These are phyloP conservation scores for Tetraodon nigroviridis DNA, from an alignment of 2,113 vertebrate genomes.

Conservation along the genomic window DNA sequence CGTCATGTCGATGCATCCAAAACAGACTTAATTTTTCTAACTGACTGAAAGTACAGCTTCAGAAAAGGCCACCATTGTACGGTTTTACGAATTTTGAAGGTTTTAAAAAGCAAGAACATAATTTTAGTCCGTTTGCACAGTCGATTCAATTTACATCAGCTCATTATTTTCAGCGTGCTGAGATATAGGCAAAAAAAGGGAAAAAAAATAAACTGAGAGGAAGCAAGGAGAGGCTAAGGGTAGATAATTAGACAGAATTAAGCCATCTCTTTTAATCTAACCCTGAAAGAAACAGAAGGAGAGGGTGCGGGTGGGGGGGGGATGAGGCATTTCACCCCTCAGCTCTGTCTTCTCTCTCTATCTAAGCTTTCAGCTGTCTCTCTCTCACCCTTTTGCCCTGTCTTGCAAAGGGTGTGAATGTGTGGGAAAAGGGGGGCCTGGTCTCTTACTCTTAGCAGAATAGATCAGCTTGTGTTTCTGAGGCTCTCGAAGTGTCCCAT, in stretches of 20 bases:
- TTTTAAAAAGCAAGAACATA: conserved; percentile 37
- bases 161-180: conserved; percentile 71
- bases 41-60: conserved; percentile 6
- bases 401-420: conserved; percentile 80
- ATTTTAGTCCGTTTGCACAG: conserved; percentile 55
- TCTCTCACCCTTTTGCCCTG: conserved; percentile 42
- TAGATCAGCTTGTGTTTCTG: conserved; percentile 85
- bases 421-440: conserved; percentile 89
- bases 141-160: conserved; percentile 64
- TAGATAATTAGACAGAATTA: conserved; percentile 79
- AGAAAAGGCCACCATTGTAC: no score
- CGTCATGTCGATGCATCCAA: conserved; percentile 32
- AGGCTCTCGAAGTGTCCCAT: conserved; percentile 92
- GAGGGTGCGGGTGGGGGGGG: conserved; percentile 45
- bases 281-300: conserved; percentile 64
- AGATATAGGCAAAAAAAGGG: conserved; percentile 42
- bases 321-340: conserved; percentile 64
- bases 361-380: not conserved
- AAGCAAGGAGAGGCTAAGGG: conserved; percentile 55
- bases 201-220: conserved; percentile 46
- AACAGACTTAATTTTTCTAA: conserved; percentile 4
- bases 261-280: conserved; percentile 79
- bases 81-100: no score
- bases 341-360: conserved; percentile 45
- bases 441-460: conserved; percentile 90